Conservation (phyloP, 2,888 invertebrate genomes). For the Macrosoma leucophasiata region DNA sequence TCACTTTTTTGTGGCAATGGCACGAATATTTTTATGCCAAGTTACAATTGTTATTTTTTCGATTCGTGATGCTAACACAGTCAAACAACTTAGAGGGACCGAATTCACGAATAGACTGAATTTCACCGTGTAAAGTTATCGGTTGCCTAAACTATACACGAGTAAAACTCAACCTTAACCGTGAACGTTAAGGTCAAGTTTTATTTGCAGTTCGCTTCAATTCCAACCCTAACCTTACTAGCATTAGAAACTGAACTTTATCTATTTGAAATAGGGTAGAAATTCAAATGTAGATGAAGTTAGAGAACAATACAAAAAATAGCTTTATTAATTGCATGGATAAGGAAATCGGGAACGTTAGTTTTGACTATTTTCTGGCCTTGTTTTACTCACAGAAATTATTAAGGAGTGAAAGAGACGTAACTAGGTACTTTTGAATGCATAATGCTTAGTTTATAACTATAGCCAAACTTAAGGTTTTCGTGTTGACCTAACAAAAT, state of each 20-base stretch:
- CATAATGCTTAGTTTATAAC: too few relatives aligned
- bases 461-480: too few relatives aligned
- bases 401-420: too few relatives aligned
- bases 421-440: too few relatives aligned
- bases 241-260: constrained; percentile 7
- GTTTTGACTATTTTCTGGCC: too few relatives aligned
- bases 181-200: constrained; percentile 9
- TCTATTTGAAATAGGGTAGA: not conserved
- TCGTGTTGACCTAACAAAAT: too few relatives aligned
- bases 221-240: constrained; percentile 13
- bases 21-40: too few relatives aligned
- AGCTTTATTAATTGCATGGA: constrained; percentile 29
- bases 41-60: too few relatives aligned
- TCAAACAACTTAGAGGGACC: constrained; percentile 35
- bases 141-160: constrained; percentile 10
- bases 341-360: too few relatives aligned
- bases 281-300: constrained; percentile 9
- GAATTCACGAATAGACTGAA: constrained; percentile 39
- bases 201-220: constrained; percentile 3
- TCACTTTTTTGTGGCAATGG: too few relatives aligned
- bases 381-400: too few relatives aligned
- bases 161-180: constrained; percentile 7
- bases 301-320: constrained; percentile 28
- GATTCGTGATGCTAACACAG: too few relatives aligned
- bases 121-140: constrained; percentile 28